phyloP scores from a whole-genome alignment of 2,113 vertebrate genomes.

The Carassius gibelio region DNA sequence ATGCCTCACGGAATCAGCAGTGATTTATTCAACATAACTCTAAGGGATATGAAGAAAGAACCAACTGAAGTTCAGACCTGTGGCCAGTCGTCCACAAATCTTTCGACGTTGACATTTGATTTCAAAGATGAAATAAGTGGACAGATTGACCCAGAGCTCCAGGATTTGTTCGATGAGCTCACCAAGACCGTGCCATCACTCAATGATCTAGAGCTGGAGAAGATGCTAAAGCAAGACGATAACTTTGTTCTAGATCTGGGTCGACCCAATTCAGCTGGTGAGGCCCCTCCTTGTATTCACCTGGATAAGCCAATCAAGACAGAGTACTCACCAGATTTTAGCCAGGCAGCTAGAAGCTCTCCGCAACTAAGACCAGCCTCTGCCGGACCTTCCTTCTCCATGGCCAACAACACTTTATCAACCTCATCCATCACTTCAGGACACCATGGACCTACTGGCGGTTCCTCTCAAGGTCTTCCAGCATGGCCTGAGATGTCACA shows the following conservation, averaged over 20 bases:
- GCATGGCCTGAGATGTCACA: slow-evolving; percentile 96
- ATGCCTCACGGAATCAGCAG: slow-evolving; percentile 77
- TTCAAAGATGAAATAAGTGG: slow-evolving; percentile 84
- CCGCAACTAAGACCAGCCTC: slow-evolving; percentile 89
- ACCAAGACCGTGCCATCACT: slow-evolving; percentile 92
- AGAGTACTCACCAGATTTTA: slow-evolving; percentile 84
- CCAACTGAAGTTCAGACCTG: slow-evolving; percentile 87
- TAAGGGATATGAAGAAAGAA: slow-evolving; percentile 96
- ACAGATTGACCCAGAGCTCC: slow-evolving; percentile 94
- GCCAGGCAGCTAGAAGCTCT: slow-evolving; percentile 76
- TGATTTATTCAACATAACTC: slow-evolving; percentile 85
- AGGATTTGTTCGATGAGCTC: slow-evolving; percentile 96
- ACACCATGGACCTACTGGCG: slow-evolving; percentile 73
- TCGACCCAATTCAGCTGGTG: slow-evolving; percentile 83
- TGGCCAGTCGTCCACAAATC: slow-evolving; percentile 77
- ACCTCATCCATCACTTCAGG: slow-evolving; percentile 78
- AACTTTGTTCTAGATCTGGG: slow-evolving; percentile 89
- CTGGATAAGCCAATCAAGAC: slow-evolving; percentile 91
- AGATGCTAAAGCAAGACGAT: slow-evolving; percentile 96
- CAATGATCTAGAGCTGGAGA: slow-evolving; percentile 93
- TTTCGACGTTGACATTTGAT: slow-evolving; percentile 71
- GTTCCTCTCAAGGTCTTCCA: slow-evolving; percentile 74
- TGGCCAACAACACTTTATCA: slow-evolving; percentile 76
- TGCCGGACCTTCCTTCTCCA: slow-evolving; percentile 85
- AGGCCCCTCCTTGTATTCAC: slow-evolving; percentile 75